These are phyloP conservation scores for Carpatolechia fugitivella DNA, from an alignment of 2,888 invertebrate species.

Conservation along the genomic window DNA sequence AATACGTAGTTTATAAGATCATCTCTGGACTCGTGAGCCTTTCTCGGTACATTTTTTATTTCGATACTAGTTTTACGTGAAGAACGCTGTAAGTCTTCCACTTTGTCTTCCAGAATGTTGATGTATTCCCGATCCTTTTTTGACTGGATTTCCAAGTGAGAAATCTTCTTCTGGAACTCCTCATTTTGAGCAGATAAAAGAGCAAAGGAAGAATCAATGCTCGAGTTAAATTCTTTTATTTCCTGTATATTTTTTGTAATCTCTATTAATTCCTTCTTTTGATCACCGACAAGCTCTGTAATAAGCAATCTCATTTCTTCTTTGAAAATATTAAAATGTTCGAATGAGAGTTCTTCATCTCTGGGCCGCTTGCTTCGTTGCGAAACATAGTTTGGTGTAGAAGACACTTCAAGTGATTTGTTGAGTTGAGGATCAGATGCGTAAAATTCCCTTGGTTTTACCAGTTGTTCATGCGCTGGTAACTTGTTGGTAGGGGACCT, in stretches of 20 bases:
- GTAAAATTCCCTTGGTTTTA: too few species aligned
- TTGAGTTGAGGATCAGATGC: too few species aligned
- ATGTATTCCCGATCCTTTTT: background rate
- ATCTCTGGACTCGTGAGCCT: background rate
- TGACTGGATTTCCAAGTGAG: background rate
- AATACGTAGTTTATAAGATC: background rate
- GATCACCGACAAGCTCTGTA: background rate
- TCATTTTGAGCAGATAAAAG: background rate
- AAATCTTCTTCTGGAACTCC: background rate
- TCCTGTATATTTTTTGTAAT: background rate
- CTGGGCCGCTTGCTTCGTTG: too few species aligned
- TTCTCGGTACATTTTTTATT: constrained; percentile 2
- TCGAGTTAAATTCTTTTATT: background rate
- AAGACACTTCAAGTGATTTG: too few species aligned
- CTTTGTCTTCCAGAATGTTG: background rate
- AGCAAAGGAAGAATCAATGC: background rate
- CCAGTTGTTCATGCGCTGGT: too few species aligned
- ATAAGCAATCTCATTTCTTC: background rate
- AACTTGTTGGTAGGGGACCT: too few species aligned
- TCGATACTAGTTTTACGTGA: background rate
- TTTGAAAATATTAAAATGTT: background rate
- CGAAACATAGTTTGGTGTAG: too few species aligned
- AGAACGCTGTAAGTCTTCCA: background rate
- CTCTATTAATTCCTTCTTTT: background rate
- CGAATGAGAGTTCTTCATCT: background rate